phyloP scores from a whole-genome alignment of 2,888 invertebrate genomes.

The Stenolophus ochropezus region DNA sequence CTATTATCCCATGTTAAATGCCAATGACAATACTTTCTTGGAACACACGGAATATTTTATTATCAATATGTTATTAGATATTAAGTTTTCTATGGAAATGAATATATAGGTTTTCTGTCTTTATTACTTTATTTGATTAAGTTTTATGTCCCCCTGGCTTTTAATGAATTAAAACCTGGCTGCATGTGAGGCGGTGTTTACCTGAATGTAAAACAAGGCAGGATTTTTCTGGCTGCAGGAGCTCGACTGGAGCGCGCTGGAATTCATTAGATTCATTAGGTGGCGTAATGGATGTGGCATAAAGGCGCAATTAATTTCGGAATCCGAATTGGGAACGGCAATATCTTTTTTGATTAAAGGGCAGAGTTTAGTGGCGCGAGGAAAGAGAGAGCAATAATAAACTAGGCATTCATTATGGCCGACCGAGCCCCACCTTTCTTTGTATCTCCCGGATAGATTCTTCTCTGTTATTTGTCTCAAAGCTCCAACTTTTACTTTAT shows the following conservation, averaged over 20 bases:
- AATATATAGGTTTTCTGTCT: no score
- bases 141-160: no score
- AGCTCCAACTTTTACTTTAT: background rate
- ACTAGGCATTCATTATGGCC: constrained; percentile 54
- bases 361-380: constrained; percentile 47
- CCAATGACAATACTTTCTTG: no score
- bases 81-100: no score
- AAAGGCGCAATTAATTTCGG: constrained; percentile 58
- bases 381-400: constrained; percentile 48
- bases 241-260: background rate
- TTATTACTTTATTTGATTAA: no score
- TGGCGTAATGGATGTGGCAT: constrained; percentile 54
- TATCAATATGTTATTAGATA: no score
- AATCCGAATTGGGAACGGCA: constrained; percentile 55
- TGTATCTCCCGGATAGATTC: background rate
- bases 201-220: background rate
- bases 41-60: no score
- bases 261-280: constrained; percentile 59
- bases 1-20: no score
- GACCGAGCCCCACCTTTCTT: background rate
- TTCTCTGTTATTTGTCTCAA: background rate
- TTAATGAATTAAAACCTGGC: no score
- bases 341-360: constrained; percentile 58
- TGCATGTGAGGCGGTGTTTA: no score
- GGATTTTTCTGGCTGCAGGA: background rate